Conservation (phyloP, 2,797 vertebrate species). For the Labroides dimidiatus region DNA sequence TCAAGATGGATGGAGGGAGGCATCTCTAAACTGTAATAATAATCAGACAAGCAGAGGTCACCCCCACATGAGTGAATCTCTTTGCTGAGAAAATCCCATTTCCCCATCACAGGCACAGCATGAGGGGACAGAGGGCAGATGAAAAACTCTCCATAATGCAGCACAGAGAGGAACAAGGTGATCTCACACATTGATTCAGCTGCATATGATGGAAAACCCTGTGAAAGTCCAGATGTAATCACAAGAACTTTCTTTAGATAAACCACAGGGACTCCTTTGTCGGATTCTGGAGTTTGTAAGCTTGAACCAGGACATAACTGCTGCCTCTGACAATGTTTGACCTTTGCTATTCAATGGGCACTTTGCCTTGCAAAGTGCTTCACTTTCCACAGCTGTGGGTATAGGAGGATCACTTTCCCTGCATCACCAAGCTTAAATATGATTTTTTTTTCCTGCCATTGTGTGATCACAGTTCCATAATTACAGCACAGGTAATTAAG, state of each 20-base stretch:
- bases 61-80: conserved; percentile 33
- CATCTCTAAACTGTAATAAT: conserved; percentile 39
- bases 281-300: conserved; percentile 16
- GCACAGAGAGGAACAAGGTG: conserved; percentile 24
- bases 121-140: conserved; percentile 40
- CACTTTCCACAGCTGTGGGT: not conserved
- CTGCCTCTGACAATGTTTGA: conserved; percentile 13
- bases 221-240: conserved; percentile 63
- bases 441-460: not conserved
- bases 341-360: conserved; percentile 14
- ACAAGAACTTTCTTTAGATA: conserved; percentile 48
- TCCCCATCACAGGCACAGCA: conserved; percentile 32
- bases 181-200: conserved; percentile 57
- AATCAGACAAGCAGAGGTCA: conserved; percentile 58
- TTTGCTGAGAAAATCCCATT: conserved; percentile 46
- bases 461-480: not conserved
- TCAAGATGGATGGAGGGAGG: conserved; percentile 28
- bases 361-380: conserved; percentile 1
- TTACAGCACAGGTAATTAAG: conserved; percentile 39
- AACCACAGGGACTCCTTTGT: conserved; percentile 21
- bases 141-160: conserved; percentile 19
- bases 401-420: not conserved
- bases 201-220: conserved; percentile 53
- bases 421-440: not conserved
- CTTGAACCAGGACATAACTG: conserved; percentile 14